A percentile compares a stretch with the other conserved stretches of the same genome.
Conservation (phyloP, 2,888 invertebrate genomes). For the Thalpophila matura region DNA sequence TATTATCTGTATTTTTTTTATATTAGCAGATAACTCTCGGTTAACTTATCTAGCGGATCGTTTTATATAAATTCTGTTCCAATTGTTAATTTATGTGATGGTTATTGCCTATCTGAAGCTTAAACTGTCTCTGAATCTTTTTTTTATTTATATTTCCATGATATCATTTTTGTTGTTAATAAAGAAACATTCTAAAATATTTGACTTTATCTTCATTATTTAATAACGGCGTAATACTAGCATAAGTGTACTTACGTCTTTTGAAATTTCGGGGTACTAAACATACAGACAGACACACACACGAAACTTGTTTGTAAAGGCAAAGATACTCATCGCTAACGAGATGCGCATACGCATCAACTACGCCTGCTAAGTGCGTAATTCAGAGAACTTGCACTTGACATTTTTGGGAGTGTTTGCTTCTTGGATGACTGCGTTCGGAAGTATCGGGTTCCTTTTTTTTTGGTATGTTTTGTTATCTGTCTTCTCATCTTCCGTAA, state of each 20-base stretch:
- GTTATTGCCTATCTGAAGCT: too few species aligned
- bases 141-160: not conserved
- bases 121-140: too few species aligned
- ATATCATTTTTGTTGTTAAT: not conserved
- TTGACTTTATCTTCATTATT: not conserved
- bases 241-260: not conserved
- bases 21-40: too few species aligned
- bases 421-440: constrained; percentile 31
- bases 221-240: not conserved
- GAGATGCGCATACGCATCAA: constrained; percentile 81
- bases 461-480: not conserved
- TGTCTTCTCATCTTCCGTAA: too few species aligned
- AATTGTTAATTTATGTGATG: too few species aligned
- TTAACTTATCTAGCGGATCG: too few species aligned
- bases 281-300: constrained; percentile 11
- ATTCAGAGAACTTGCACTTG: constrained; percentile 77
- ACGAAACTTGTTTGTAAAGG: constrained; percentile 37
- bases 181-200: too few species aligned
- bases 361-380: constrained; percentile 56
- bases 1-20: too few species aligned
- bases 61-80: too few species aligned
- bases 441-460: not conserved
- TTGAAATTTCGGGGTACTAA: constrained; percentile 9
- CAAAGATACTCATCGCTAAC: constrained; percentile 74
- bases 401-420: constrained; percentile 38